A percentile compares a stretch with the other conserved stretches of the same genome.
These are phyloP conservation scores for Scaptomyza flava DNA, from an alignment of 2,888 invertebrate genomes.

Conservation along the genomic window DNA sequence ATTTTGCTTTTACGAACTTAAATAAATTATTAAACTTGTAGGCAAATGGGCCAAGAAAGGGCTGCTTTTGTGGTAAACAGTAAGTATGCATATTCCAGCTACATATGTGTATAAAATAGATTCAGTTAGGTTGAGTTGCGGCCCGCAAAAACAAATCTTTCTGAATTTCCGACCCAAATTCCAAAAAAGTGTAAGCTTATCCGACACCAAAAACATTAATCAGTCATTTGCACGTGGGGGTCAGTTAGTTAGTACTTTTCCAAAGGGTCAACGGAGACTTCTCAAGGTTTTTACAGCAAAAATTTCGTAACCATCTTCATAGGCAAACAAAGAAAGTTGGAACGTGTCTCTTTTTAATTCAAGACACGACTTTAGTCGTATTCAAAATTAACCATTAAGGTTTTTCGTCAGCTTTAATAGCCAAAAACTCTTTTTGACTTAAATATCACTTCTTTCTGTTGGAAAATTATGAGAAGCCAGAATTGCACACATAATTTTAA, in stretches of 20 bases:
- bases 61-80: constrained; percentile 31
- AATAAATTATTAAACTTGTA: constrained; percentile 75
- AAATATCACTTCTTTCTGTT: no score
- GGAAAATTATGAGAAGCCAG: neutral
- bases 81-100: neutral
- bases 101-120: constrained; percentile 29
- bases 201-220: constrained; percentile 32
- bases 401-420: no score
- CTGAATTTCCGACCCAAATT: constrained; percentile 32
- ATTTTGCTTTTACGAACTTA: constrained; percentile 69
- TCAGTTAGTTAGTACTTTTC: neutral
- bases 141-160: constrained; percentile 49
- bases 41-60: constrained; percentile 53
- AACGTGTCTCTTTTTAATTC: neutral
- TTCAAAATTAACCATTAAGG: no score
- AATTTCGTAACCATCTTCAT: constrained; percentile 71
- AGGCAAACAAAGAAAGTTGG: constrained; percentile 7
- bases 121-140: constrained; percentile 37
- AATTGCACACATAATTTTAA: neutral
- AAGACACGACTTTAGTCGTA: neutral
- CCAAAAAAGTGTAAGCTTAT: constrained; percentile 5
- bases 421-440: no score
- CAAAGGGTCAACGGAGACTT: constrained; percentile 40
- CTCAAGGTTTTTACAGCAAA: constrained; percentile 48
- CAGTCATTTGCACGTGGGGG: constrained; percentile 46